Conservation (phyloP, 2,113 vertebrate species). For the Halcyon malimbica region DNA sequence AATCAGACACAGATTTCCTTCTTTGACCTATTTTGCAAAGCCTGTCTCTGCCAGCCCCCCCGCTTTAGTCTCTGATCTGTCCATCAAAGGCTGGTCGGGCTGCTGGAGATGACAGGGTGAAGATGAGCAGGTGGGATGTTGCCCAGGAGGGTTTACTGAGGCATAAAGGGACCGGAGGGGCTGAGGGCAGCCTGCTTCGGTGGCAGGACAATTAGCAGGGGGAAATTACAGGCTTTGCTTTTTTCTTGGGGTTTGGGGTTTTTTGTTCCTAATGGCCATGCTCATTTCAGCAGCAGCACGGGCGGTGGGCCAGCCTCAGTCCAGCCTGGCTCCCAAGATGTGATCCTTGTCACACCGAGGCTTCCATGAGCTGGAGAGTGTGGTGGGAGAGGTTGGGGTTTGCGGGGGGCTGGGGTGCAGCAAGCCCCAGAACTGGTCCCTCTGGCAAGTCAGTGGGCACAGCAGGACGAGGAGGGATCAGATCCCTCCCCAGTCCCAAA, state of each 20-base stretch:
- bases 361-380: not conserved
- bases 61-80: not conserved
- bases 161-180: not conserved
- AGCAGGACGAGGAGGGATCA: not conserved
- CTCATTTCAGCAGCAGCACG: not conserved
- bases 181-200: not conserved
- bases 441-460: fast-evolving
- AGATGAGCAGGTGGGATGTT: not conserved
- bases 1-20: fast-evolving
- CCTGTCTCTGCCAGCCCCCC: not conserved
- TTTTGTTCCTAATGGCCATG: fast-evolving
- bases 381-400: not conserved
- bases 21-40: not conserved
- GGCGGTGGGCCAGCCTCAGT: not conserved
- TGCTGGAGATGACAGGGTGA: fast-evolving
- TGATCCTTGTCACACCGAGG: fast-evolving
- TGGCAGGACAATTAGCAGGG: not conserved
- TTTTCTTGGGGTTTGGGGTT: too few species aligned
- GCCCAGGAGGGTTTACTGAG: not conserved
- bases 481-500: not conserved
- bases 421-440: not conserved
- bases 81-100: not conserved
- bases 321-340: too few species aligned
- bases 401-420: too few species aligned
- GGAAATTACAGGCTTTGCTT: not conserved